phyloP scores from a whole-genome alignment of 1,140 invertebrate genomes.

The Drosophila micromelanica region DNA sequence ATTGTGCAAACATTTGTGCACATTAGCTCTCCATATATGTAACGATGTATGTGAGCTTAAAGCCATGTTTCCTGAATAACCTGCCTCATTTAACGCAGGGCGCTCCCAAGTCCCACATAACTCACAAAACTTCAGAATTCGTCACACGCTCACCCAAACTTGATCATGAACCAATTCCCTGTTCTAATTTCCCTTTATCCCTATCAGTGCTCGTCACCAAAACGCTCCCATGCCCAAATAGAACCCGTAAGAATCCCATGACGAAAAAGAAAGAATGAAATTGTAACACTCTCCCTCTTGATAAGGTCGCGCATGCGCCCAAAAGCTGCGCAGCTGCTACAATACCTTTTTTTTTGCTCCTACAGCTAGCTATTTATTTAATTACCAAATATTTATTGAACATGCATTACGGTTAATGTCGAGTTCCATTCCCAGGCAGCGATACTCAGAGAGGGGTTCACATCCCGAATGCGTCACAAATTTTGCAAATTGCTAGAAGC shows the following conservation, averaged over 20 bases:
- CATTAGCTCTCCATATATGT: too few species aligned
- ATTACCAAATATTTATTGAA: constrained; percentile 83
- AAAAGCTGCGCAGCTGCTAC: constrained; percentile 72
- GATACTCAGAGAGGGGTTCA: constrained; percentile 23
- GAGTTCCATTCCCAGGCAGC: constrained; percentile 41
- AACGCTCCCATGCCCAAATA: constrained; percentile 45
- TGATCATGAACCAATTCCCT: constrained; percentile 10
- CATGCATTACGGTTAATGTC: constrained; percentile 79
- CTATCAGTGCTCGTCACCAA: constrained; percentile 28
- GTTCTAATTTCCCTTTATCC: constrained; percentile 16
- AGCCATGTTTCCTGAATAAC: not conserved
- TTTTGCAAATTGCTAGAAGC: constrained; percentile 74
- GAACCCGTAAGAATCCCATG: constrained; percentile 60
- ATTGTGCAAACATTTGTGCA: not conserved
- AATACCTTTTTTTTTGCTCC: not conserved
- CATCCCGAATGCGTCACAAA: constrained; percentile 57
- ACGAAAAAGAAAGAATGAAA: constrained; percentile 60
- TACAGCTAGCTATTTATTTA: constrained; percentile 67
- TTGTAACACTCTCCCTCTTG: constrained; percentile 59
- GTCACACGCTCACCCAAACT: constrained; percentile 41
- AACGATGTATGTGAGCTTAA: too few species aligned
- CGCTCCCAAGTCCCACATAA: not conserved
- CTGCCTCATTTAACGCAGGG: not conserved
- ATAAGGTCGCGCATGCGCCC: constrained; percentile 34
- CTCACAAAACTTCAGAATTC: not conserved